A percentile compares a stretch with the other conserved stretches of the same genome.
These are phyloP conservation scores for Tachina fera DNA, from an alignment of 2,888 invertebrate species.

Conservation along the genomic window DNA sequence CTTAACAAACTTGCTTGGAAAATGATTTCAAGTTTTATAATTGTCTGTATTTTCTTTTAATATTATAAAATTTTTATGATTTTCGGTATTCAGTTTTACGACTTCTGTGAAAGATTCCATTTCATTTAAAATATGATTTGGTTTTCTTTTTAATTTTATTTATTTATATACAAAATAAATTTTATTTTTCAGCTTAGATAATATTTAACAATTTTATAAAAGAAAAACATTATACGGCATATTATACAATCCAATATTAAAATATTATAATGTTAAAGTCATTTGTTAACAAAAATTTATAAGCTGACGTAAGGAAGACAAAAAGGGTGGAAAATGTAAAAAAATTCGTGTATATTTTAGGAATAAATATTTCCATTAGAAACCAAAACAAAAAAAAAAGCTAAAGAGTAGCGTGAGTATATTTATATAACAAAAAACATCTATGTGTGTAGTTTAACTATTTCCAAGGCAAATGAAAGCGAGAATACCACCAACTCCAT, in stretches of 20 bases:
- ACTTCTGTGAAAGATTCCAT: too few relatives aligned
- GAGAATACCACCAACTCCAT: background rate
- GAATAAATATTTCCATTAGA: conserved; percentile 1
- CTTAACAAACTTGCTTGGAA: too few relatives aligned
- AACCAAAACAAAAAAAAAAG: conserved; percentile 1
- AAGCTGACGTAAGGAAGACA: background rate
- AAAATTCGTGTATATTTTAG: conserved; percentile 12
- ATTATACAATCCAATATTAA: background rate
- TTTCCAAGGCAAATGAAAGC: conserved; percentile 21
- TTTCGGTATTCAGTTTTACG: too few relatives aligned
- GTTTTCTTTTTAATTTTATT: too few relatives aligned
- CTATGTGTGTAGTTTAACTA: conserved; percentile 7
- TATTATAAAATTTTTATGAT: too few relatives aligned
- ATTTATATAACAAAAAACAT: background rate
- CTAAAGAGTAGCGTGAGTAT: too few relatives aligned
- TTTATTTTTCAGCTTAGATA: too few relatives aligned
- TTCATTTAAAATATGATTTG: too few relatives aligned
- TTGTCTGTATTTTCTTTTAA: too few relatives aligned
- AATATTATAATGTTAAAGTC: background rate
- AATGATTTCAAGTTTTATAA: too few relatives aligned
- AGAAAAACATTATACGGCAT: background rate
- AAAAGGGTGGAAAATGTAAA: background rate
- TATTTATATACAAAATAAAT: too few relatives aligned
- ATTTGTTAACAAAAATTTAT: conserved; percentile 13
- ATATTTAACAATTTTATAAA: too few relatives aligned